Evolutionary conservation across 1,140 invertebrate genomes (phyloP), one percentile per base, ranked within the genome.

Genomic region (Nixonia krombeini): DNA sequence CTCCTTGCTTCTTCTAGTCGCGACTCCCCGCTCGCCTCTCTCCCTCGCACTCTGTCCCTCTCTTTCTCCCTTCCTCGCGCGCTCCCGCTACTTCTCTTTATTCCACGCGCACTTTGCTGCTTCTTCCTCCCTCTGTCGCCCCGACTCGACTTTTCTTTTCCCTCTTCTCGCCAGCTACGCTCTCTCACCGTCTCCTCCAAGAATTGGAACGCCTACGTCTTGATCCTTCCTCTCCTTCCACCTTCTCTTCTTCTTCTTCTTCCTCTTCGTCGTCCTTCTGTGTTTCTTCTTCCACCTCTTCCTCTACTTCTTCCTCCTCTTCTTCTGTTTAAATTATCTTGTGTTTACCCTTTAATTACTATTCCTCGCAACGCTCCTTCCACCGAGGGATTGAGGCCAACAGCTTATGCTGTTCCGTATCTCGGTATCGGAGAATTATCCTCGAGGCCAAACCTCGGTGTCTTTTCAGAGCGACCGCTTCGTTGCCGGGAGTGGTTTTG

Each of bases 291-390:
- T 40, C 29, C 21, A 16, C 25, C 13, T 21, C 66, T 56, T 58
- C 45, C 50, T 16, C 56, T 38, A 47, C 46, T 52, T 50, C 26
- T 70, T 68, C 63, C 70, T 70, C 64, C 63, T 72, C 65, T 56
- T 55, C 69, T 70, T 46, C 52, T 58, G 33, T 62, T 68, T 67
- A 21, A 37, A 31, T 63, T 51, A 40, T 40, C 15, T 66, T 71
- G 64, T 56, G 53, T 31, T 41, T 37, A 26, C 53, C 45, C 41
- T 25, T 46, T 45, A 18, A 62, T 79, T 67, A 82, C 82, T 84
- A 84, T 85, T 83, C 79, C 64, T 78, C 68, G 70, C 72, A 72
- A 75, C 78, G 71, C 44, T 75, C 72, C 72, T 83, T 81, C 75
- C 83, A 75, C 73, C 82, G 76, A 73, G 76, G 75, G 52, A 51